Evolutionary conservation across 1,140 invertebrate genomes (phyloP).

Genomic region (Drosophila ananassae): DNA sequence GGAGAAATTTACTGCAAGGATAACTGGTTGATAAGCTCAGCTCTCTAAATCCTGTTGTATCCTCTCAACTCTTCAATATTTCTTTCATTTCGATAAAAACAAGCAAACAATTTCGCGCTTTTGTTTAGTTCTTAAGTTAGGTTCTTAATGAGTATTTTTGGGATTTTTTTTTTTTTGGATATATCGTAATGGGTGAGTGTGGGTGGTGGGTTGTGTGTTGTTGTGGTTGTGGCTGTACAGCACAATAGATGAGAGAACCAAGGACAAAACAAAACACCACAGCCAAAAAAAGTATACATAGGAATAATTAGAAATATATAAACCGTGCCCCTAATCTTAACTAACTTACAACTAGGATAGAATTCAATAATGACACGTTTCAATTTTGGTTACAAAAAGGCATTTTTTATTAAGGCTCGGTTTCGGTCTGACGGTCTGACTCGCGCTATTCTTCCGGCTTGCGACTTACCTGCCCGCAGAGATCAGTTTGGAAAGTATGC

Average conservation of each 20-base stretch:
- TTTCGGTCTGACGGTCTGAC: not conserved
- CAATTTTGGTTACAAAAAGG: conserved; percentile 72
- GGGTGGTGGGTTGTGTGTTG: conserved; percentile 36
- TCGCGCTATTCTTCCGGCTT: not conserved
- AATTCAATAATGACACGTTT: conserved; percentile 80
- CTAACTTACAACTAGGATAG: conserved; percentile 57
- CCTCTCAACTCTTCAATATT: conserved; percentile 30
- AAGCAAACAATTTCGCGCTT: conserved; percentile 62
- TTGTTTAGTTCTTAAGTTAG: conserved; percentile 49
- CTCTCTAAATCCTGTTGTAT: conserved; percentile 52
- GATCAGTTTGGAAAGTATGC: conserved; percentile 13
- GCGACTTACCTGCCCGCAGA: conserved; percentile 56
- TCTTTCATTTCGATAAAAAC: conserved; percentile 36
- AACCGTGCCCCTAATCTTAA: conserved; percentile 55
- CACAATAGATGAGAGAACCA: conserved; percentile 46
- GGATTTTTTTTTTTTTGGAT: not conserved
- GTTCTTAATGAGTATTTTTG: conserved; percentile 9
- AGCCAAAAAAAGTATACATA: conserved; percentile 47
- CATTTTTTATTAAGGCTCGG: conserved; percentile 62
- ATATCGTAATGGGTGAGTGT: conserved; percentile 6
- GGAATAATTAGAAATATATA: conserved; percentile 12
- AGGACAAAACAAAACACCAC: conserved; percentile 70
- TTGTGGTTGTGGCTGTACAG: conserved; percentile 30
- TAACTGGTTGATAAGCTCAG: conserved; percentile 43
- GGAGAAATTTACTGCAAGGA: conserved; percentile 26